A percentile compares a stretch with the other conserved stretches of the same genome.
These are phyloP conservation scores for Gorsachius magnificus DNA, from an alignment of 2,797 vertebrate species.

Conservation along the genomic window DNA sequence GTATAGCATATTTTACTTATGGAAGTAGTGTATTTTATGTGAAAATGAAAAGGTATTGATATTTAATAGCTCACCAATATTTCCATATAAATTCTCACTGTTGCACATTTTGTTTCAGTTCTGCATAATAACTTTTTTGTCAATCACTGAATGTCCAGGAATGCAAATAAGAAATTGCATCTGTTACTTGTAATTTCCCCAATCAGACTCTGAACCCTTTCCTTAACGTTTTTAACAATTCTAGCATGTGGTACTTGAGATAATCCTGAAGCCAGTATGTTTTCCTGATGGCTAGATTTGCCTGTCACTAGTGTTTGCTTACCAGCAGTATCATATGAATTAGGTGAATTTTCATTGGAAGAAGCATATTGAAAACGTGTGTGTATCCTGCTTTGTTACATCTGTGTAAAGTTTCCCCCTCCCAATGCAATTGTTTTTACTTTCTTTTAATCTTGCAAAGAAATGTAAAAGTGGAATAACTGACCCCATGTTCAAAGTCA, in stretches of 20 bases:
- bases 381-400: slow-evolving; percentile 73
- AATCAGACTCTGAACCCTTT: neutral
- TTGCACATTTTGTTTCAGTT: slow-evolving; percentile 18
- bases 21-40: neutral
- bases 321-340: slow-evolving; percentile 71
- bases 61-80: neutral
- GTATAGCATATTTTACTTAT: neutral
- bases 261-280: slow-evolving; percentile 66
- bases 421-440: slow-evolving; percentile 74
- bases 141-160: slow-evolving; percentile 30
- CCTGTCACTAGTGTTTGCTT: slow-evolving; percentile 75
- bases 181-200: slow-evolving; percentile 43
- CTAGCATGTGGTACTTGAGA: slow-evolving; percentile 62
- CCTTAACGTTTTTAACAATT: slow-evolving; percentile 65
- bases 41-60: neutral
- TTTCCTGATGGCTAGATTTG: slow-evolving; percentile 74
- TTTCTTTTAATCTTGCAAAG: slow-evolving; percentile 81
- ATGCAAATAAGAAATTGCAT: slow-evolving; percentile 42
- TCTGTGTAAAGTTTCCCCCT: slow-evolving; percentile 68
- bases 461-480: slow-evolving; percentile 76
- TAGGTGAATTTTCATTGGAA: slow-evolving; percentile 73
- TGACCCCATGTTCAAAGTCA: slow-evolving; percentile 78
- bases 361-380: slow-evolving; percentile 80
- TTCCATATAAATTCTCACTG: neutral
- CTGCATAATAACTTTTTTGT: neutral